phyloP scores from a whole-genome alignment of 2,797 vertebrate genomes.

The Phoeniculus purpureus region DNA sequence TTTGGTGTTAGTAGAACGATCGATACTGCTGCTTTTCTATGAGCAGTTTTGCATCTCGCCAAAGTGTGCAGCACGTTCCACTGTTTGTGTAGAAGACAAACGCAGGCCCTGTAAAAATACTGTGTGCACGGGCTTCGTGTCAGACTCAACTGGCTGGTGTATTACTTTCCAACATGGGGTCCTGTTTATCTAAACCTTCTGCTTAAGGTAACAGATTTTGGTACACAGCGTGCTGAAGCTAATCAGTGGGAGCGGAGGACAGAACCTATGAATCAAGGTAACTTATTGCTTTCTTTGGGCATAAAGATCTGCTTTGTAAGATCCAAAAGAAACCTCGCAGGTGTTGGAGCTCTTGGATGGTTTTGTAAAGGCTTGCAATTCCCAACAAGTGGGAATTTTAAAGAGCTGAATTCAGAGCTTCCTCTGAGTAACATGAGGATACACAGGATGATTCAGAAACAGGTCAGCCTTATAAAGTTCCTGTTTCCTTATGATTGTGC shows the following conservation, averaged over 20 bases:
- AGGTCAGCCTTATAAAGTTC: neutral
- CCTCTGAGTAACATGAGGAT: neutral
- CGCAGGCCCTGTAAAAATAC: neutral
- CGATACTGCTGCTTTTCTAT: neutral
- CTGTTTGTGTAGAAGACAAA: neutral
- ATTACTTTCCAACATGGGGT: neutral
- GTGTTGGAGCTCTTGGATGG: neutral
- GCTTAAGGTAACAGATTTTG: neutral
- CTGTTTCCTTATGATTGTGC: neutral
- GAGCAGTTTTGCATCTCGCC: neutral
- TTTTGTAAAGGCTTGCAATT: neutral
- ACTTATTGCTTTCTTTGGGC: neutral
- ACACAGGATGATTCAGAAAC: neutral
- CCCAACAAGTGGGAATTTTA: neutral
- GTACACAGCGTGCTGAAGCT: neutral
- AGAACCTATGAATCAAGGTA: neutral
- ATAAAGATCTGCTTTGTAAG: neutral
- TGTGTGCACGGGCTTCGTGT: rapidly evolving
- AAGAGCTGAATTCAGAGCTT: neutral
- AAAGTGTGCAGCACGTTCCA: neutral
- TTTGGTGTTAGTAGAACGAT: neutral
- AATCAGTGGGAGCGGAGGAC: neutral
- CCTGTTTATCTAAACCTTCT: neutral
- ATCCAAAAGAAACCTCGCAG: neutral
- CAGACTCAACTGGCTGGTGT: neutral